phyloP scores from a whole-genome alignment of 2,888 invertebrate genomes.

The Polyommatus iphigenia region DNA sequence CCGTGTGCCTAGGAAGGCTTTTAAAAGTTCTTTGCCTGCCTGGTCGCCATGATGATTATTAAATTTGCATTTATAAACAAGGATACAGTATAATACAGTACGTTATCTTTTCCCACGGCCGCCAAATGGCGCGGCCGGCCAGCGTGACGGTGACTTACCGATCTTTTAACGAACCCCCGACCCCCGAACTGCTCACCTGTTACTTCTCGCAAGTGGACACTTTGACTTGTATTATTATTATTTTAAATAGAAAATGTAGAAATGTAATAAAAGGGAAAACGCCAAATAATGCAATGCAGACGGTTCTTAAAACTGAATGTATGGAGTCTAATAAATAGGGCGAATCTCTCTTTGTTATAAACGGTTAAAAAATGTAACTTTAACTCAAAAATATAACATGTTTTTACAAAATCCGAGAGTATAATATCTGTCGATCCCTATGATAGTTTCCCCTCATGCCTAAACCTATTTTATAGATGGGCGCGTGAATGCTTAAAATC shows the following conservation, averaged over 20 bases:
- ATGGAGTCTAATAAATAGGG: too few relatives aligned
- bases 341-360: too few relatives aligned
- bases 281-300: too few relatives aligned
- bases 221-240: background rate
- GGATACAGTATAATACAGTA: constrained; percentile 46
- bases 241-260: background rate
- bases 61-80: background rate
- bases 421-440: too few relatives aligned
- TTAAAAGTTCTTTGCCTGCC: background rate
- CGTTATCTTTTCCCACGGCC: constrained; percentile 79
- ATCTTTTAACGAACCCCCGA: constrained; percentile 65
- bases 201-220: constrained; percentile 48
- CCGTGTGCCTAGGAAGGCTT: background rate
- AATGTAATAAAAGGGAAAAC: too few relatives aligned
- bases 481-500: too few relatives aligned
- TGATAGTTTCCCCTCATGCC: too few relatives aligned
- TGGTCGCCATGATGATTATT: background rate
- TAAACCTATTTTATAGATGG: too few relatives aligned
- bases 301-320: too few relatives aligned
- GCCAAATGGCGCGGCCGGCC: constrained; percentile 64
- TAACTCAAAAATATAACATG: too few relatives aligned
- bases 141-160: constrained; percentile 78
- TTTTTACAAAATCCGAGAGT: too few relatives aligned
- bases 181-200: constrained; percentile 62
- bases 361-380: too few relatives aligned